These are phyloP conservation scores for Dione vanillae DNA, from an alignment of 2,888 invertebrate species.

Conservation along the genomic window DNA sequence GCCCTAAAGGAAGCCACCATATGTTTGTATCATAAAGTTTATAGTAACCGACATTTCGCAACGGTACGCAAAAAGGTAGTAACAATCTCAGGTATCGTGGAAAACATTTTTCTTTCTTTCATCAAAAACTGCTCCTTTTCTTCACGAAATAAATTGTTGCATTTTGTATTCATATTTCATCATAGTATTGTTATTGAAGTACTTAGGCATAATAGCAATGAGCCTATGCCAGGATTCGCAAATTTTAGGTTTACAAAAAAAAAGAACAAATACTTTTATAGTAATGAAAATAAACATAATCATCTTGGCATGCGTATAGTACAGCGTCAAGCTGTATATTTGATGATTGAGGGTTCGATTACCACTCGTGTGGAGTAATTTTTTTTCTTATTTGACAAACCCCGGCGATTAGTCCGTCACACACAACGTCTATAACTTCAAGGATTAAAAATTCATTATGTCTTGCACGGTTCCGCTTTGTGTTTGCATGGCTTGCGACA, in stretches of 20 bases:
- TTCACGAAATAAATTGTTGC: neutral
- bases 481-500: no score
- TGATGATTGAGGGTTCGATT: no score
- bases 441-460: no score
- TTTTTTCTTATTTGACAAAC: no score
- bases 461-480: no score
- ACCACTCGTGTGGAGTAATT: no score
- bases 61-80: conserved; percentile 26
- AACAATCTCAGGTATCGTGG: conserved; percentile 10
- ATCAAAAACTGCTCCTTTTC: conserved; percentile 3
- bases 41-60: conserved; percentile 22
- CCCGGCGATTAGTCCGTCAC: no score
- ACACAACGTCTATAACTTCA: no score
- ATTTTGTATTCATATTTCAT: conserved; percentile 8
- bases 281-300: no score
- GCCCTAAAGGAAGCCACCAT: conserved; percentile 14
- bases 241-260: neutral
- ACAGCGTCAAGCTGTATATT: no score
- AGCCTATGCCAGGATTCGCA: neutral
- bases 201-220: neutral
- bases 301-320: no score
- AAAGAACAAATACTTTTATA: no score
- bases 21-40: conserved; percentile 28
- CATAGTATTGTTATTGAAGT: neutral
- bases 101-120: conserved; percentile 3